These are phyloP conservation scores for Sinocyclocheilus rhinocerous DNA, from an alignment of 2,113 vertebrate genomes.

Conservation along the genomic window DNA sequence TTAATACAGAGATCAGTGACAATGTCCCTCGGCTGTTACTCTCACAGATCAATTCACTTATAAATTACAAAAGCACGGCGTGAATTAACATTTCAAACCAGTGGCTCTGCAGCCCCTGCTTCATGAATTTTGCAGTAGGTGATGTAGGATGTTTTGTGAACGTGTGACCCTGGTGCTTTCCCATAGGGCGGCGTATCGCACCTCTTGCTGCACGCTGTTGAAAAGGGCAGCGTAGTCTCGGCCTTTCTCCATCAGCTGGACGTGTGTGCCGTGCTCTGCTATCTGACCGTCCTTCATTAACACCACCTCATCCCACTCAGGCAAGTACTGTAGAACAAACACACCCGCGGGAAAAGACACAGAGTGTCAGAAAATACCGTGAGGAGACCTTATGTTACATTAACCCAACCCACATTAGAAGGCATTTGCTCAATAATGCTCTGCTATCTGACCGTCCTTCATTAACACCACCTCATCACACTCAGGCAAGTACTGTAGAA, in stretches of 20 bases:
- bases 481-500: constrained; percentile 75
- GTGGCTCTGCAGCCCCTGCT: constrained; percentile 42
- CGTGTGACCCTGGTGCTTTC: constrained; percentile 57
- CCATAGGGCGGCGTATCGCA: constrained; percentile 61
- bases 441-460: constrained; percentile 80
- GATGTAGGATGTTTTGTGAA: constrained; percentile 61
- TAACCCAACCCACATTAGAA: not conserved
- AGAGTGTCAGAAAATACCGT: not conserved
- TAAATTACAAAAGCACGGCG: constrained; percentile 68
- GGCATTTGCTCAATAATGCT: constrained; percentile 56
- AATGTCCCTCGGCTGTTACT: constrained; percentile 60
- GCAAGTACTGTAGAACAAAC: constrained; percentile 72
- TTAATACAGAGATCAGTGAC: constrained; percentile 63
- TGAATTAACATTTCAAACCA: constrained; percentile 70
- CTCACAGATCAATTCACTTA: constrained; percentile 64
- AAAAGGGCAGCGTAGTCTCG: constrained; percentile 77
- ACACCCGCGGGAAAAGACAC: not conserved
- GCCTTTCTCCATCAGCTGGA: constrained; percentile 76
- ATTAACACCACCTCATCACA: constrained; percentile 80
- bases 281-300: constrained; percentile 83
- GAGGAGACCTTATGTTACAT: not conserved
- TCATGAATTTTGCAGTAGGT: constrained; percentile 71
- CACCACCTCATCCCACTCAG: constrained; percentile 77
- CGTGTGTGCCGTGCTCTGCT: constrained; percentile 77
- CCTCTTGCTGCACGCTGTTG: constrained; percentile 78